Evolutionary conservation across 2,797 vertebrate species (phyloP).

Genomic region (Glossophaga mutica): DNA sequence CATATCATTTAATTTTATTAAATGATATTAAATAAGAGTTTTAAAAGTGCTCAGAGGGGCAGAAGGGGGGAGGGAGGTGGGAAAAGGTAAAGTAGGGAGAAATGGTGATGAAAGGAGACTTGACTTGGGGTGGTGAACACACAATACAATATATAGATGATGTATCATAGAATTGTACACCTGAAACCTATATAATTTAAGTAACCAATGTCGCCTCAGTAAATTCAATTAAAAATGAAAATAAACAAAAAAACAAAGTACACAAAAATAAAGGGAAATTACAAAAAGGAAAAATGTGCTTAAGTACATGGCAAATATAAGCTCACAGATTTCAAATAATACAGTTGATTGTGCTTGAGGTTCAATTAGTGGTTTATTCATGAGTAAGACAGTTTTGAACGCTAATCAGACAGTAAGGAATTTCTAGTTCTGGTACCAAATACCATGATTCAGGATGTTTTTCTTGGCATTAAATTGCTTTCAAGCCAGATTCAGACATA

Average conservation of each 20-base stretch:
- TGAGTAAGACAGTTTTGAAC: slow-evolving; percentile 22
- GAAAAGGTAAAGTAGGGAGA: background rate
- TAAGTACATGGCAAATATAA: background rate
- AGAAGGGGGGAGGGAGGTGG: background rate
- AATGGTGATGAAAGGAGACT: background rate
- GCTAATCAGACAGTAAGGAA: slow-evolving; percentile 9
- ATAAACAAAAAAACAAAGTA: background rate
- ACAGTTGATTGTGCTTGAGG: background rate
- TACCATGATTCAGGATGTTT: background rate
- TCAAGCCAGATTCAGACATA: background rate
- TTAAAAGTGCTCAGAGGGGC: background rate
- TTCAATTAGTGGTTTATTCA: slow-evolving; percentile 25
- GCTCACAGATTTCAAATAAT: slow-evolving; percentile 42
- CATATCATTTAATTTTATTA: background rate
- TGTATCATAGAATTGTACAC: background rate
- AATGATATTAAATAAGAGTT: too few relatives aligned
- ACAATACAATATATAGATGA: background rate
- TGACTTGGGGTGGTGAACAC: background rate
- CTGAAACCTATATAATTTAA: background rate
- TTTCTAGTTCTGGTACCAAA: slow-evolving; percentile 7
- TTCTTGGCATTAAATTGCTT: slow-evolving; percentile 23
- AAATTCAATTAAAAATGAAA: background rate
- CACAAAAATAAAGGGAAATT: background rate
- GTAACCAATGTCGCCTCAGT: background rate
- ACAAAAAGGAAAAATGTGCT: background rate